These are phyloP conservation scores for Ceyx margarethae DNA, from an alignment of 2,113 vertebrate genomes.

Conservation along the genomic window DNA sequence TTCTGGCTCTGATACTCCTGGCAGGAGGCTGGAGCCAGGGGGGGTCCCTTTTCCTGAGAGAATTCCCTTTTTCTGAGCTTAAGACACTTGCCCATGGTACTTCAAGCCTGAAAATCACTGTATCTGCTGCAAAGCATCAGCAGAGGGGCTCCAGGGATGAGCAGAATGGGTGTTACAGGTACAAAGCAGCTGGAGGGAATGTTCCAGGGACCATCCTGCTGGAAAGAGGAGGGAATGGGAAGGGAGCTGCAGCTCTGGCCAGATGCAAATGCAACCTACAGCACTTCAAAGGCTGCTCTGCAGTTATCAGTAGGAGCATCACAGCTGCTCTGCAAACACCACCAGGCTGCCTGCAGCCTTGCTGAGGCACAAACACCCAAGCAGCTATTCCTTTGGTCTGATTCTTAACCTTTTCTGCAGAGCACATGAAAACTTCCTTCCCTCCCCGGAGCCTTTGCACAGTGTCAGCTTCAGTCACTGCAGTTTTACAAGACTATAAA, in stretches of 20 bases:
- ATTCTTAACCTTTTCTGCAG: neutral
- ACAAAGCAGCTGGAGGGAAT: neutral
- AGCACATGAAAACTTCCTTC: neutral
- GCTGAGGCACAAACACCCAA: neutral
- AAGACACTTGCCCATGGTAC: neutral
- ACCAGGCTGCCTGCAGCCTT: neutral
- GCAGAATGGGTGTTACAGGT: neutral
- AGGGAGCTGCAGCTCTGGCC: neutral
- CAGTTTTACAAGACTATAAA: constrained; percentile 71
- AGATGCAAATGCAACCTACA: fast-evolving
- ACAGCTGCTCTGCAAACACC: neutral
- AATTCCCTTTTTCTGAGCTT: neutral
- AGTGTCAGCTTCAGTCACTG: constrained; percentile 6
- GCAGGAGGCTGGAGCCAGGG: no score
- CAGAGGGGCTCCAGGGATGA: neutral
- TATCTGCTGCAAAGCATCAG: neutral
- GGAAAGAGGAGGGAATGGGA: neutral
- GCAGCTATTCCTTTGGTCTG: neutral
- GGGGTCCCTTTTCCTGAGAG: no score
- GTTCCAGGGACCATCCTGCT: neutral
- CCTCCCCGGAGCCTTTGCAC: neutral
- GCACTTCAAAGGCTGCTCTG: neutral
- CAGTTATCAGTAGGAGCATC: neutral
- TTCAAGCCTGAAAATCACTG: neutral
- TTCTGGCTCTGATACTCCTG: no score